These are phyloP conservation scores for Dermatemys mawii DNA, from an alignment of 2,113 vertebrate species.

Conservation along the genomic window DNA sequence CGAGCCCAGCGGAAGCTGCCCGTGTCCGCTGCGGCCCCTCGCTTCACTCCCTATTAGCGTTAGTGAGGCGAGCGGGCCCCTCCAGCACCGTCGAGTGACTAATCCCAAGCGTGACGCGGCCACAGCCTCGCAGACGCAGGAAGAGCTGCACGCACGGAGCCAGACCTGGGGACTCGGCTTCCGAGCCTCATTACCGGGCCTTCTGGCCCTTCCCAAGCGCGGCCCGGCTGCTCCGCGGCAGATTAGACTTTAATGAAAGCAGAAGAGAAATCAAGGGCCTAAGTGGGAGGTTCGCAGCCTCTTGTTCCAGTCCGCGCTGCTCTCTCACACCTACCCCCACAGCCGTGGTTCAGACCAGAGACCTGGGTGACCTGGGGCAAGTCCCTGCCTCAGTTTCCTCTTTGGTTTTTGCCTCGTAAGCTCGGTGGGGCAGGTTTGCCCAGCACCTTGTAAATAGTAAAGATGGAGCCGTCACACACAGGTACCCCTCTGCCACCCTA, in stretches of 20 bases:
- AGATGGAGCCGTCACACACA: background rate
- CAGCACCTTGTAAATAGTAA: background rate
- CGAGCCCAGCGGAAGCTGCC: background rate
- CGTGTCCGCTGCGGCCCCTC: background rate
- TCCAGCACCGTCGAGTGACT: background rate
- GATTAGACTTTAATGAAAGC: background rate
- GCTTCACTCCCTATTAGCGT: background rate
- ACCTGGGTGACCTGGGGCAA: background rate
- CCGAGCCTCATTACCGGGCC: background rate
- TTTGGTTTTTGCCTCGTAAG: background rate
- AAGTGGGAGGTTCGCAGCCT: background rate
- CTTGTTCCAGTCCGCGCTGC: background rate
- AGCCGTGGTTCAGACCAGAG: background rate
- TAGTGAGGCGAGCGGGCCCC: background rate
- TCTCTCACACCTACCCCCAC: background rate
- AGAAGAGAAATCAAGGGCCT: background rate
- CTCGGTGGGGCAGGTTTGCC: background rate
- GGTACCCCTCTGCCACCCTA: background rate
- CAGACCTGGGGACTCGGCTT: background rate
- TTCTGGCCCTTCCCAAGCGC: background rate
- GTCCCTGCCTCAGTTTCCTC: background rate
- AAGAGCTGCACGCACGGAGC: background rate
- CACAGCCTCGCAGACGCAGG: background rate
- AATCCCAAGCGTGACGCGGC: background rate
- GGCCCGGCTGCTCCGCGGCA: background rate